Percentiles rank a stretch among this genome's conserved stretches.
These are phyloP conservation scores for Myoxocephalus aenaeus DNA, from an alignment of 2,797 vertebrate genomes.

Conservation along the genomic window DNA sequence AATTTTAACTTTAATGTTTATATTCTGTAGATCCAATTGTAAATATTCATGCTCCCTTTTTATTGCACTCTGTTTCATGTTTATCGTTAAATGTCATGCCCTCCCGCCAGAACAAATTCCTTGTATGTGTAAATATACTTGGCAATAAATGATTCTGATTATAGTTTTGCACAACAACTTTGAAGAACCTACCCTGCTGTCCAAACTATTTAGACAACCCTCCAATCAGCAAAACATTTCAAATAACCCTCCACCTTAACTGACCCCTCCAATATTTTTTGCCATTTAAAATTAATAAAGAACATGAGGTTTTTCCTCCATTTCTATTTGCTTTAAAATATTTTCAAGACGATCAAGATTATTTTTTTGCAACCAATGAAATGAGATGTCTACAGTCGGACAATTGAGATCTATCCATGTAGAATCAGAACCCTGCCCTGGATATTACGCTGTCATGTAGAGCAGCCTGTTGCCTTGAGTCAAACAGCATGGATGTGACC, in stretches of 20 bases:
- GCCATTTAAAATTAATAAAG: not conserved
- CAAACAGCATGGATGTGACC: not conserved
- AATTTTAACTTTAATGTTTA: too few species aligned
- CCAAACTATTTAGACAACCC: too few species aligned
- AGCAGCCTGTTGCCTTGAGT: slow-evolving; percentile 1
- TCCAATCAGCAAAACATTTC: not conserved
- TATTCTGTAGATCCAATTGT: too few species aligned
- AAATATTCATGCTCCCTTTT: too few species aligned
- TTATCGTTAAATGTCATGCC: too few species aligned
- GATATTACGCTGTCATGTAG: not conserved
- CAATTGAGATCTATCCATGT: not conserved
- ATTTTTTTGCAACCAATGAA: not conserved
- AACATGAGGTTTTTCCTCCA: not conserved
- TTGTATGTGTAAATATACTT: too few species aligned
- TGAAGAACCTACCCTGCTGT: not conserved
- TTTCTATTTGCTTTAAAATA: not conserved
- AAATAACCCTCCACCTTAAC: not conserved
- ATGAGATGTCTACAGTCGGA: not conserved
- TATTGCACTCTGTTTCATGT: too few species aligned
- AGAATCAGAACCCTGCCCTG: not conserved
- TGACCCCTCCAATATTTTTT: not conserved
- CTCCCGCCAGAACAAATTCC: too few species aligned
- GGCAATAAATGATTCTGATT: too few species aligned
- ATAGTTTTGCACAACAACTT: not conserved
- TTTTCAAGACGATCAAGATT: not conserved